Evolutionary conservation across 2,797 vertebrate genomes (phyloP), one percentile per base, ranked within the genome.

Genomic region (Catharus ustulatus): DNA sequence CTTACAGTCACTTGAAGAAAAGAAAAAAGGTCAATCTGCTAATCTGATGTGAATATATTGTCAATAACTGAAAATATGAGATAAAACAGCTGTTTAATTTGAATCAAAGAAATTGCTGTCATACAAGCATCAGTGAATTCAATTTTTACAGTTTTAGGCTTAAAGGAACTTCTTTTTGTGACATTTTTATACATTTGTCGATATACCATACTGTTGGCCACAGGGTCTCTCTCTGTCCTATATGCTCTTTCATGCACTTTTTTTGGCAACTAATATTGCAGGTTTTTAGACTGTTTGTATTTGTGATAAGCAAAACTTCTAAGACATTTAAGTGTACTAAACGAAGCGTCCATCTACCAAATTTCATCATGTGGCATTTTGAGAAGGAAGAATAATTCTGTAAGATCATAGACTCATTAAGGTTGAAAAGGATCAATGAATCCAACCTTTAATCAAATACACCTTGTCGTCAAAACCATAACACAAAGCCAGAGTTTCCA

Each of bases 11-110:
- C 67, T 93, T 90, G 38, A 74, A 93, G 69, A 86, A 93, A 76
- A 92, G 72, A 85, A 87, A 80, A 91, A 85, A 92, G n/a, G 68
- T 85, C 84, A 83, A 1, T 91, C 79, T 9, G 6, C 84, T 94
- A 91, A 87, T 87, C 43, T 84, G 55, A 42, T 94, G 73, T 79
- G 58, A 84, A 57, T 90, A 24, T 87, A 89, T 83, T 77, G 87
- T 95, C 95, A 96, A 91, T 89, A 96, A 85, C 45, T 75, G 62
- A 75, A 87, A 89, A 84, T 80, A 38, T 30, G 67, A 63, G 57
- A 85, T 90, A 48, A 78, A 84, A 29, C 34, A 71, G 62, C 29
- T 82, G 71, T 24, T 78, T 95, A 85, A 79, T 93, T 90, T 75
- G 74, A 91, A 51, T 85, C 43, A 84, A 93, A 89, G 71, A 62